These are phyloP conservation scores for Heterocephalus glaber DNA, from an alignment of 2,113 vertebrate genomes.

Conservation along the genomic window DNA sequence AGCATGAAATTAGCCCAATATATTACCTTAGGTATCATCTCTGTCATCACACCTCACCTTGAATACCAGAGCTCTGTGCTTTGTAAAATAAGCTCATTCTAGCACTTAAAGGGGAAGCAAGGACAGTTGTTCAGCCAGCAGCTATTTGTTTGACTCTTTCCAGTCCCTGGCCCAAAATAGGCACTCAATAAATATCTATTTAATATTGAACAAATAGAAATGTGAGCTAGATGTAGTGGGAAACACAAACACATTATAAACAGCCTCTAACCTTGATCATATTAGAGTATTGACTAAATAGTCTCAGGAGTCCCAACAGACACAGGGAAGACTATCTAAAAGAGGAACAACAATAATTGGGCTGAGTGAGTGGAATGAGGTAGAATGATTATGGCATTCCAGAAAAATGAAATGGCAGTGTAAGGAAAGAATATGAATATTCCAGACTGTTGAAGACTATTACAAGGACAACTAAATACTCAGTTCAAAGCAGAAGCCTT, in stretches of 20 bases:
- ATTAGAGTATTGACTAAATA: constrained; percentile 33
- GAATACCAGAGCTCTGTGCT: neutral
- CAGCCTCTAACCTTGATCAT: neutral
- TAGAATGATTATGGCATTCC: neutral
- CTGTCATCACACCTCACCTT: constrained; percentile 26
- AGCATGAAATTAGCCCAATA: constrained; percentile 26
- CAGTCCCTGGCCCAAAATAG: neutral
- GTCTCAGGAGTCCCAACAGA: neutral
- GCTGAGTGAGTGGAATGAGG: neutral
- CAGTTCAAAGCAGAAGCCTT: neutral
- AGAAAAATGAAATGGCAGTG: neutral
- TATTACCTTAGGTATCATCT: neutral
- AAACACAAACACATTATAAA: constrained; percentile 7
- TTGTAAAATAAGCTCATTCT: neutral
- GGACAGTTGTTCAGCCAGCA: constrained; percentile 13
- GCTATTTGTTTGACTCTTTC: constrained; percentile 12
- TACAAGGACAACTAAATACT: neutral
- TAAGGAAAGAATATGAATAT: neutral
- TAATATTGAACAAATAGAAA: constrained; percentile 58
- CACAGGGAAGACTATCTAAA: neutral
- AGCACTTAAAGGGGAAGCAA: neutral
- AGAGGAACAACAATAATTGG: neutral
- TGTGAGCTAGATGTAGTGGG: neutral
- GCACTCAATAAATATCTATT: constrained; percentile 49
- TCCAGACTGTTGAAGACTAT: neutral